These are phyloP conservation scores for Mimumesa dahlbomi DNA, from an alignment of 2,888 invertebrate genomes.

Conservation along the genomic window DNA sequence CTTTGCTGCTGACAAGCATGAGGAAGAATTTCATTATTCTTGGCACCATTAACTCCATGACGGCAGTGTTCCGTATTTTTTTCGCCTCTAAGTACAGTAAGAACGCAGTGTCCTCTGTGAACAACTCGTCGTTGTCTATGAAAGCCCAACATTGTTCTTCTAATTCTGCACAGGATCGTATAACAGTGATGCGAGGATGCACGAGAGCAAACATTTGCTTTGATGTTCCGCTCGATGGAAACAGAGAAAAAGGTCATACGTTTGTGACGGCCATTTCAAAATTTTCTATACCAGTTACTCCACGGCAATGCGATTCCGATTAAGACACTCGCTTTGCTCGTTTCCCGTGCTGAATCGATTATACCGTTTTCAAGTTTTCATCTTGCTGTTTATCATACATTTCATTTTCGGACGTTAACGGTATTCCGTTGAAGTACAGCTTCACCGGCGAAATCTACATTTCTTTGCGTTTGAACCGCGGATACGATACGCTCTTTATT, in stretches of 20 bases:
- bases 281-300: no score
- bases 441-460: neutral
- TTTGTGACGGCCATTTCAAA: no score
- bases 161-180: slow-evolving; percentile 83
- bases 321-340: no score
- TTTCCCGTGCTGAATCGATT: no score
- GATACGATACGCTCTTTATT: slow-evolving; percentile 14
- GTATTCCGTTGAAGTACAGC: neutral
- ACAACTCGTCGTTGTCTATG: slow-evolving; percentile 86
- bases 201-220: no score
- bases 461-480: slow-evolving; percentile 2
- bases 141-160: slow-evolving; percentile 90
- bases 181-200: no score
- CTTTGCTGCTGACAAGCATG: slow-evolving; percentile 87
- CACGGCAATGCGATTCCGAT: no score
- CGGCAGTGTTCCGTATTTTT: slow-evolving; percentile 82
- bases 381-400: no score
- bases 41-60: slow-evolving; percentile 87
- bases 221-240: no score
- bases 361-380: no score
- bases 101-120: slow-evolving; percentile 89
- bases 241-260: no score
- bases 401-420: no score
- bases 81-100: slow-evolving; percentile 85
- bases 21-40: slow-evolving; percentile 89